Conservation (phyloP, 2,888 invertebrate genomes). For the Drosophila borborema region DNA sequence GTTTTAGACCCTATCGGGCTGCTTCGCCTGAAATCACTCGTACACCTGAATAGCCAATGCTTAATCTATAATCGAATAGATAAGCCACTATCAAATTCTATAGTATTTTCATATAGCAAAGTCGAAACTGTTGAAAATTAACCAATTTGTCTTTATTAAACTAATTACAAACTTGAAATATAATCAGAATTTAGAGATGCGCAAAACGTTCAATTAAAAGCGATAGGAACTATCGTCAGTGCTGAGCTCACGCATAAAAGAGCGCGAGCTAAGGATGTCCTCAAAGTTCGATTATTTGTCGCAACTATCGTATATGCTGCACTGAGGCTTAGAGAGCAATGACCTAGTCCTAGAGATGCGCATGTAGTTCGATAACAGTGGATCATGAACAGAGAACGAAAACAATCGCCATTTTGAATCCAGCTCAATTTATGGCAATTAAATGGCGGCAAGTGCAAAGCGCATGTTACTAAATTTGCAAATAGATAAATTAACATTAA, state of each 20-base stretch:
- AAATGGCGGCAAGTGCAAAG: background rate
- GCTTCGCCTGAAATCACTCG: background rate
- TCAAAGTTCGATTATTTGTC: background rate
- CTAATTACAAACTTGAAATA: background rate
- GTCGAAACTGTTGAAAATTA: background rate
- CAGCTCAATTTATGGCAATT: background rate
- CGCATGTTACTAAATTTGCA: background rate
- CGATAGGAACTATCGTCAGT: background rate
- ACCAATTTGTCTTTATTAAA: conserved; percentile 6
- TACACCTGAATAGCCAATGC: background rate
- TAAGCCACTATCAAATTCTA: conserved; percentile 7
- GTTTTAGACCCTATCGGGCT: conserved; percentile 19
- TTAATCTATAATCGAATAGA: conserved; percentile 22
- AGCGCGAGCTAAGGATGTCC: background rate
- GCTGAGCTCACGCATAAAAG: background rate
- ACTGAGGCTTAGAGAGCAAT: background rate
- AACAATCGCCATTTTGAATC: background rate
- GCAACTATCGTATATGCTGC: background rate
- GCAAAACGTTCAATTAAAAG: background rate
- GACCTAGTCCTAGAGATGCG: background rate
- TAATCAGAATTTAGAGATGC: background rate
- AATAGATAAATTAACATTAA: background rate
- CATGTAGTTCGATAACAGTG: background rate
- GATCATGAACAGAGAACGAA: background rate
- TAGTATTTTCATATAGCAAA: background rate